Percentiles rank a stretch among this genome's conserved stretches.
These are phyloP conservation scores for Colius striatus DNA, from an alignment of 2,113 vertebrate species.

Conservation along the genomic window DNA sequence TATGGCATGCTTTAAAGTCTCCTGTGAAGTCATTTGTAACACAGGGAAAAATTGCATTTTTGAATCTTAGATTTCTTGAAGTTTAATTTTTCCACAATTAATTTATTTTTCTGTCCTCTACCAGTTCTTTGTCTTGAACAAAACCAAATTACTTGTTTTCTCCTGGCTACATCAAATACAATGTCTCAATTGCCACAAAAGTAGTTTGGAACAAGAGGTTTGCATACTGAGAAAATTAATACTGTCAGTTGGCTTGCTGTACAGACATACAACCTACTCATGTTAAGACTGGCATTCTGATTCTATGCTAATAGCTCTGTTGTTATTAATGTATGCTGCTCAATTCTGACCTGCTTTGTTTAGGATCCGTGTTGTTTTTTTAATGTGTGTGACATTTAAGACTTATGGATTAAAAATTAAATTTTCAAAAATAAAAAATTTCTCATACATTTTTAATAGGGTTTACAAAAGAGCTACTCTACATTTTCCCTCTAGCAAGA, in stretches of 20 bases:
- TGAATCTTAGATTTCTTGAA: neutral
- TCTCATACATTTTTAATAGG: constrained; percentile 52
- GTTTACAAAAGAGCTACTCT: constrained; percentile 43
- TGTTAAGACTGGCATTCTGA: constrained; percentile 25
- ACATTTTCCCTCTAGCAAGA: constrained; percentile 46
- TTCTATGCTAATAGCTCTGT: constrained; percentile 27
- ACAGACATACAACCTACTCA: neutral
- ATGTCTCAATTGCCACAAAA: neutral
- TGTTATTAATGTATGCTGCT: constrained; percentile 51
- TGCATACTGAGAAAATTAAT: neutral
- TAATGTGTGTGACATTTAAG: constrained; percentile 17
- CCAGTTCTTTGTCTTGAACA: neutral
- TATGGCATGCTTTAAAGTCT: neutral
- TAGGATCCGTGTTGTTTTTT: constrained; percentile 49
- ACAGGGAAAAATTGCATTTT: neutral
- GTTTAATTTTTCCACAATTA: neutral
- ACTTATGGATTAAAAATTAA: constrained; percentile 44
- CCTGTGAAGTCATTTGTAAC: neutral
- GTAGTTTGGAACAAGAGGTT: neutral
- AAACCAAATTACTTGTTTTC: neutral
- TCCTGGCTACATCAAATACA: neutral
- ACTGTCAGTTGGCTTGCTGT: constrained; percentile 15
- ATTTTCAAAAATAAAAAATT: constrained; percentile 26
- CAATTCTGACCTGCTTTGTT: constrained; percentile 44
- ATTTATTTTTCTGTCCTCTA: neutral